Evolutionary conservation across 2,797 vertebrate species (phyloP), one percentile per base, ranked within the genome.

Genomic region (Mycteria americana): DNA sequence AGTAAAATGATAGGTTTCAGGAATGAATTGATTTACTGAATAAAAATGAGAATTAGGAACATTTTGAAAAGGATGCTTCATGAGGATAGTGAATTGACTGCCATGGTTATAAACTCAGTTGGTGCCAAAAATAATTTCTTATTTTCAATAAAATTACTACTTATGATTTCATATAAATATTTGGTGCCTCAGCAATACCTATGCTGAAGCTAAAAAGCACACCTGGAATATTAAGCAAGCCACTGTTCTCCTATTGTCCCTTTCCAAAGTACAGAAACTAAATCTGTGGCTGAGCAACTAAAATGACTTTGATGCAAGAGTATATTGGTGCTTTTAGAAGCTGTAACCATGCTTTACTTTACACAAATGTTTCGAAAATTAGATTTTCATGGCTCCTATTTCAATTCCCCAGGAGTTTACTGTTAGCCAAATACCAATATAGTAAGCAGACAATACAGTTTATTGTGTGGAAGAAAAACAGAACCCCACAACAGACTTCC

Each of bases 401-500:
- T 98, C 97, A 97, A 95, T 97, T 97, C 95, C 97, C 96, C 93
- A 89, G 94, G 97, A 95, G 97, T 97, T 97, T 98, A 97, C 92
- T 97, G 93, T 96, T 97, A 97, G 97, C 94, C 96, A 98, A 98
- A 97, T 96, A 95, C 94, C 96, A 92, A 83, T 93, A 97, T 87
- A 97, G 96, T 94, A 96, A 97, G 97, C 96, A 98, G 97, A 98
- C 97, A 98, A 97, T 97, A 91, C 95, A 97, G 95, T 97, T 98
- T 97, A 97, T 97, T 97, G 97, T 98, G 94, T 96, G 80, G 97
- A 98, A 97, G 97, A 96, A 97, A 98, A 98, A 97, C 98, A 98
- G 98, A 98, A 97, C 96, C 97, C 97, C 95, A 93, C 92, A 97
- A 96, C 97, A 98, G 97, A 95, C 95, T 97, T 98, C 97, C 98